Evolutionary conservation across 1,140 invertebrate genomes (phyloP).

Genomic region (Saccostrea glomerata): DNA sequence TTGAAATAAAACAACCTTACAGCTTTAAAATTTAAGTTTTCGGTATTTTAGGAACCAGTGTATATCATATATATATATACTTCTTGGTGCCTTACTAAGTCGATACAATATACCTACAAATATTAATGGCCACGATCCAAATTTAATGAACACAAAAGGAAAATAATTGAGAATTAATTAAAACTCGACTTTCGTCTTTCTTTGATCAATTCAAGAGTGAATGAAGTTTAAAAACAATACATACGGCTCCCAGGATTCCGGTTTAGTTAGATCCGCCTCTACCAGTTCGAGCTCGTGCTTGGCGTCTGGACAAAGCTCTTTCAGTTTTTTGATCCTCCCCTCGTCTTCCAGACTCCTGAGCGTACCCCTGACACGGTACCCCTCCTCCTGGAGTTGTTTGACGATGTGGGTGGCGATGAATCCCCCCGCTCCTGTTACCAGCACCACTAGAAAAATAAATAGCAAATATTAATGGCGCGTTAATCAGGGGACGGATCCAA

Average conservation of each 20-base stretch:
- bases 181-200: too few species aligned
- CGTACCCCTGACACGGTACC: slow-evolving; percentile 81
- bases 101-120: too few species aligned
- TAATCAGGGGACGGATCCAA: too few species aligned
- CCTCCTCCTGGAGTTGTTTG: slow-evolving; percentile 80
- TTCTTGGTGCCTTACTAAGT: too few species aligned
- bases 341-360: slow-evolving; percentile 80
- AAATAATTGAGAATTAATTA: too few species aligned
- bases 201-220: background rate
- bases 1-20: too few species aligned
- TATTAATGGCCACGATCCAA: too few species aligned
- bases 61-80: too few species aligned
- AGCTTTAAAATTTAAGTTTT: too few species aligned
- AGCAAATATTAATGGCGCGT: background rate
- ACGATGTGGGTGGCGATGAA: slow-evolving; percentile 82
- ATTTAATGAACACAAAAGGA: too few species aligned
- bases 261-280: slow-evolving; percentile 76
- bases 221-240: slow-evolving; percentile 41
- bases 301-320: slow-evolving; percentile 78
- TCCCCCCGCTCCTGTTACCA: slow-evolving; percentile 83
- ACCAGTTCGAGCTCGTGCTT: slow-evolving; percentile 79
- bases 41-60: too few species aligned
- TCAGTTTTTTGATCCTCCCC: slow-evolving; percentile 77
- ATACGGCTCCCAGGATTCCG: slow-evolving; percentile 76
- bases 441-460: slow-evolving; percentile 77